A percentile compares a stretch with the other conserved stretches of the same genome.
phyloP scores from a whole-genome alignment of 1,140 invertebrate genomes.

The Archivesica marissinica region DNA sequence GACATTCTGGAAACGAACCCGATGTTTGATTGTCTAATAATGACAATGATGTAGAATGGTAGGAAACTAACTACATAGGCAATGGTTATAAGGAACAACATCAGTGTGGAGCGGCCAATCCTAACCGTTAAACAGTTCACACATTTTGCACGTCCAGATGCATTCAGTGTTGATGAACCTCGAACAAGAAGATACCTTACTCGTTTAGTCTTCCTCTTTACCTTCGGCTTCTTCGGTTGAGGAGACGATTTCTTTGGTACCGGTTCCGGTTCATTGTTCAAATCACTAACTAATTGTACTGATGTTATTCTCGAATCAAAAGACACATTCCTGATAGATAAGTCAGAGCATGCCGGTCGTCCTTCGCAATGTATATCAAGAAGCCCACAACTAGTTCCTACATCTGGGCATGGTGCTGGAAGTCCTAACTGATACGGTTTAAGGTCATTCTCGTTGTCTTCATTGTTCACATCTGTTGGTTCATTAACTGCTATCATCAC shows the following conservation, averaged over 20 bases:
- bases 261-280: not conserved
- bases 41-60: slow-evolving; percentile 55
- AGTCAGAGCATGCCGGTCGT: not conserved
- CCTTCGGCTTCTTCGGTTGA: not conserved
- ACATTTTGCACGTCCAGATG: slow-evolving; percentile 23
- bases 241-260: not conserved
- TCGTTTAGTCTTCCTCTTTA: slow-evolving; percentile 2
- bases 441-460: not conserved
- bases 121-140: slow-evolving; percentile 35
- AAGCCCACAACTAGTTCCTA: not conserved
- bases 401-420: not conserved
- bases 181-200: slow-evolving; percentile 22
- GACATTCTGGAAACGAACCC: slow-evolving; percentile 1
- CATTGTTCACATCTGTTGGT: not conserved
- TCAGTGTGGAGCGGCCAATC: slow-evolving; percentile 49
- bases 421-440: slow-evolving; percentile 18
- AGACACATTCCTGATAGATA: not conserved
- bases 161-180: slow-evolving; percentile 4
- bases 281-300: not conserved
- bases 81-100: slow-evolving; percentile 57
- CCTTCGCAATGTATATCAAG: not conserved
- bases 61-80: slow-evolving; percentile 52
- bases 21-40: slow-evolving; percentile 46
- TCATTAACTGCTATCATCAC: not conserved
- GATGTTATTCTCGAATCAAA: not conserved